Evolutionary conservation across 2,113 vertebrate genomes (phyloP).

Genomic region (Piaya cayana): DNA sequence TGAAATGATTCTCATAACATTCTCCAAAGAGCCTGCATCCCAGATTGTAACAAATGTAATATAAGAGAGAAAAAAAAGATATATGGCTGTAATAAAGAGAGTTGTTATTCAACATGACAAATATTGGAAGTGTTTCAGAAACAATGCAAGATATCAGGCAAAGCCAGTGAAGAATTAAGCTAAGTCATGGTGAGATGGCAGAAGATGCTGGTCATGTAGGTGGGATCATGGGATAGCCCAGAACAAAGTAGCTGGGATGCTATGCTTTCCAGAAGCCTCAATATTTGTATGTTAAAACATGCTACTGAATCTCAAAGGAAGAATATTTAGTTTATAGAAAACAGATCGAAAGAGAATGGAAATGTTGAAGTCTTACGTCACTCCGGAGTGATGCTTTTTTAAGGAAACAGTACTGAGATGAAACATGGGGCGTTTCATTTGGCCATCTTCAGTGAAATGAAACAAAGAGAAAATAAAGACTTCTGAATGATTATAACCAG

Average conservation of each 20-base stretch:
- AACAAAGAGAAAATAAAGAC: not conserved
- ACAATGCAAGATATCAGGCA: not conserved
- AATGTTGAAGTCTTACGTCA: not conserved
- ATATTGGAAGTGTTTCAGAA: not conserved
- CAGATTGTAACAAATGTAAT: not conserved
- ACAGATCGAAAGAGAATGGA: not conserved
- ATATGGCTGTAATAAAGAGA: not conserved
- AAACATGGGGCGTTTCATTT: not conserved
- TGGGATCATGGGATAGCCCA: not conserved
- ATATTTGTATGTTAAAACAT: not conserved
- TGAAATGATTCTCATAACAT: constrained; percentile 13
- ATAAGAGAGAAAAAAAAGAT: constrained; percentile 1
- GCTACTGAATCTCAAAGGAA: not conserved
- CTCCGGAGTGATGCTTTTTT: not conserved
- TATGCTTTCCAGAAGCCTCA: not conserved
- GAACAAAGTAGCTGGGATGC: not conserved
- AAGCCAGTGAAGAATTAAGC: not conserved
- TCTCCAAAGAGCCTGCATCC: not conserved
- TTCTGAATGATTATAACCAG: not conserved
- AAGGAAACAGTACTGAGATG: not conserved
- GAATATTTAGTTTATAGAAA: not conserved
- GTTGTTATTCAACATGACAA: not conserved
- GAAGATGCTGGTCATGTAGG: not conserved
- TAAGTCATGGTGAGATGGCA: not conserved
- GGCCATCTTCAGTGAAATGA: not conserved